Evolutionary conservation across 2,797 vertebrate genomes (phyloP), one percentile per base, ranked within the genome.

Genomic region (Menidia menidia): DNA sequence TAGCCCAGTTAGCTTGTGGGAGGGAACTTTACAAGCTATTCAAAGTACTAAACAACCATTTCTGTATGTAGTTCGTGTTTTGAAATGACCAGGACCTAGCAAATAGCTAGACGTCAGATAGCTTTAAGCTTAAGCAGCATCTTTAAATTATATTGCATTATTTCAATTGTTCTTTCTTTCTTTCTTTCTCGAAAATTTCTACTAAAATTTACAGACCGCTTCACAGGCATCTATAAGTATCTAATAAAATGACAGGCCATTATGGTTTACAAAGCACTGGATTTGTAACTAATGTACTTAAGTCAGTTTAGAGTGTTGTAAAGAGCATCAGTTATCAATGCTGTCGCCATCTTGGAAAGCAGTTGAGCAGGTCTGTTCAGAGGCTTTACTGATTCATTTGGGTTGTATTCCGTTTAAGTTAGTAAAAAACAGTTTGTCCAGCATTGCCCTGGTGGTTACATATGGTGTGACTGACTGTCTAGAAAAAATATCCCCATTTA

Each of bases 301-400:
- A 12, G n/a, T 62, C 15, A 56, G 5, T 5, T 5, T 9, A 50
- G 19, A 51, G 32, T 31, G 47, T 56, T 25, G 8, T 12, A 12
- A 51, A 48, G 59, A 43, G 59, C 57, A 64, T 41, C 60, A 57
- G 8, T 18, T 8, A 48, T 70, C 52, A 31, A 8, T 53, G 5
- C 30, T 48, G 74, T 18, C 80, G 73, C 82, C 78, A 75, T 78
- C 72, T 85, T 88, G 66, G 31, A 47, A 14, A 3, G 14, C 12
- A 13, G 5, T 42, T 64, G n/a, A 33, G 18, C 58, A 56, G 51
- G 56, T 52, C 60, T 75, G 42, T 65, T 64, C 3, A 45, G 25
- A 19, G 19, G 18, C 19, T 30, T 51, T 51, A 25, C 14, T 30
- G 10, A 30, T 51, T 25, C 25, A 30, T 15, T 19, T 3, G 30